These are phyloP conservation scores for Lasiommata megera DNA, from an alignment of 2,888 invertebrate species.

Conservation along the genomic window DNA sequence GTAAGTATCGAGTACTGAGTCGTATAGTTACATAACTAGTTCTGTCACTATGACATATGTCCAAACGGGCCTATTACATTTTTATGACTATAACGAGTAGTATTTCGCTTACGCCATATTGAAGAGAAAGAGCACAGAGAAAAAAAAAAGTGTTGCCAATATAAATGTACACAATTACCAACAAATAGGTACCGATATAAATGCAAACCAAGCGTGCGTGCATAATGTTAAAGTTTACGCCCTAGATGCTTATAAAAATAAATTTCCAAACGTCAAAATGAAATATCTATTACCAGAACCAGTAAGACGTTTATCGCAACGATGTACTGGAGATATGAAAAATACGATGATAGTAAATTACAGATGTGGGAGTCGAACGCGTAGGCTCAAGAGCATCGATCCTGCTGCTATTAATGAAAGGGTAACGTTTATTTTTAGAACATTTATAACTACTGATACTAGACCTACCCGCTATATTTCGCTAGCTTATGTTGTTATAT, in stretches of 20 bases:
- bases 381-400: slow-evolving; percentile 21
- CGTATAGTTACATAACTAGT: too few species aligned
- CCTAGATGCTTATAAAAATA: slow-evolving; percentile 4
- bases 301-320: slow-evolving; percentile 18
- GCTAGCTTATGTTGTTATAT: too few species aligned
- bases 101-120: too few species aligned
- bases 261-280: not conserved
- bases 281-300: slow-evolving; percentile 2
- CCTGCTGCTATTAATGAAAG: slow-evolving; percentile 21
- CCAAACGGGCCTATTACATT: too few species aligned
- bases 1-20: too few species aligned
- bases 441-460: slow-evolving; percentile 3
- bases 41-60: too few species aligned
- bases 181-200: not conserved
- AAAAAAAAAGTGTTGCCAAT: too few species aligned
- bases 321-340: slow-evolving; percentile 21
- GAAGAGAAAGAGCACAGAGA: too few species aligned
- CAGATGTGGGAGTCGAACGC: slow-evolving; percentile 22
- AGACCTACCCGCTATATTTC: too few species aligned
- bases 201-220: not conserved
- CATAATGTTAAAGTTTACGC: not conserved
- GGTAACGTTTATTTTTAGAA: slow-evolving; percentile 25
- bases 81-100: too few species aligned
- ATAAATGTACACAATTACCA: too few species aligned
- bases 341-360: slow-evolving; percentile 28